phyloP scores from a whole-genome alignment of 1,140 invertebrate species.

The Agrypnia vestita region DNA sequence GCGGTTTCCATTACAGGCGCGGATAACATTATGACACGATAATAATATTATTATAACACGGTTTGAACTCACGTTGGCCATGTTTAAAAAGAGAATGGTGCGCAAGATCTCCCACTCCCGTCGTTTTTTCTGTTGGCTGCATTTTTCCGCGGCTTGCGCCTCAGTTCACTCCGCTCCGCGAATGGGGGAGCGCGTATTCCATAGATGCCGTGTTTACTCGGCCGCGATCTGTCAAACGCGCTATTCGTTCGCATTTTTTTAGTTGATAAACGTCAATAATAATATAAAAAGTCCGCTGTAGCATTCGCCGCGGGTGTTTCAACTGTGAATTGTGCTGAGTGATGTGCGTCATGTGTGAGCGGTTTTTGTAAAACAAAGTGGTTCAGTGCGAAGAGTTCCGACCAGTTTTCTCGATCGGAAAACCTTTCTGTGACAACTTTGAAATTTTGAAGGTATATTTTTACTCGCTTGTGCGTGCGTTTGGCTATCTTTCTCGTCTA shows the following conservation, averaged over 20 bases:
- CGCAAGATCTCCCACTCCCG: background rate
- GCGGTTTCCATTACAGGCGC: too few species aligned
- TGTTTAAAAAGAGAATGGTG: conserved; percentile 6
- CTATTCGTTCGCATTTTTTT: conserved; percentile 24
- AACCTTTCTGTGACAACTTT: conserved; percentile 17
- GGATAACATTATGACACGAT: too few species aligned
- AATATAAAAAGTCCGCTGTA: background rate
- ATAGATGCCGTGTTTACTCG: conserved; percentile 38
- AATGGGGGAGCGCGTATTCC: conserved; percentile 31
- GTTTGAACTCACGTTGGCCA: background rate
- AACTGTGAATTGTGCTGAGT: conserved; percentile 13
- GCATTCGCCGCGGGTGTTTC: conserved; percentile 29
- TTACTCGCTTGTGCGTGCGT: conserved; percentile 7
- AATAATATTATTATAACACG: background rate
- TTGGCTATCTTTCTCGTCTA: conserved; percentile 16
- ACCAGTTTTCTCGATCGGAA: conserved; percentile 25
- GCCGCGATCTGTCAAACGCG: conserved; percentile 37
- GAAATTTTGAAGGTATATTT: conserved; percentile 26
- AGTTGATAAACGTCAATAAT: conserved; percentile 32
- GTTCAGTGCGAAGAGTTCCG: background rate
- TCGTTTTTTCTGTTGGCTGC: conserved; percentile 13
- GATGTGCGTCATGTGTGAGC: conserved; percentile 2
- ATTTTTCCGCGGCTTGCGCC: conserved; percentile 16
- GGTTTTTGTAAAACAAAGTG: conserved; percentile 14
- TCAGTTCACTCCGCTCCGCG: conserved; percentile 44